Conservation (phyloP, 2,888 invertebrate species). For the Emmelina monodactyla region DNA sequence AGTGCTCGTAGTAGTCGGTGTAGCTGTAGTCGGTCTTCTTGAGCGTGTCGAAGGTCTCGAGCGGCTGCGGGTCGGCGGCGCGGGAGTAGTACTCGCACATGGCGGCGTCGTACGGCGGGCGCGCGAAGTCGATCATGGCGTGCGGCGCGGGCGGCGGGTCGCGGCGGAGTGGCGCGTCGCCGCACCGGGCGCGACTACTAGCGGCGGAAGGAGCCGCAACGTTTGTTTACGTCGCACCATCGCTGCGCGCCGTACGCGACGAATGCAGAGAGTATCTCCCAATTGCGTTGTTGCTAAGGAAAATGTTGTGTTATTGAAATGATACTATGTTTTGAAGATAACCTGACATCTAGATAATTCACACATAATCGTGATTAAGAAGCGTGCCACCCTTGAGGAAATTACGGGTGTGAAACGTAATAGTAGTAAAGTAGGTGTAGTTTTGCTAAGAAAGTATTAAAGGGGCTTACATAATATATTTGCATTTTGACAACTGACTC, state of each 20-base stretch:
- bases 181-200: slow-evolving; percentile 28
- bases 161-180: slow-evolving; percentile 26
- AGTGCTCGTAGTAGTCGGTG: slow-evolving; percentile 46
- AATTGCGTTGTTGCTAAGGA: too few relatives aligned
- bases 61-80: slow-evolving; percentile 46
- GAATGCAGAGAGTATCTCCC: too few relatives aligned
- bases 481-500: too few relatives aligned
- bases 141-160: slow-evolving; percentile 31
- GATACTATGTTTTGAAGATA: too few relatives aligned
- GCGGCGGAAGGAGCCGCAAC: slow-evolving; percentile 16
- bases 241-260: background rate
- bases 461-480: too few relatives aligned
- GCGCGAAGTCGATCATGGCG: slow-evolving; percentile 57
- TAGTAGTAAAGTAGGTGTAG: too few relatives aligned
- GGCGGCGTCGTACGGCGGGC: slow-evolving; percentile 47
- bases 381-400: too few relatives aligned
- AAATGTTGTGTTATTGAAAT: too few relatives aligned
- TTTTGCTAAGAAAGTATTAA: too few relatives aligned
- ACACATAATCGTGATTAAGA: too few relatives aligned
- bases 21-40: slow-evolving; percentile 46
- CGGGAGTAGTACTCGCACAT: slow-evolving; percentile 47
- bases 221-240: slow-evolving; percentile 4
- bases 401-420: too few relatives aligned
- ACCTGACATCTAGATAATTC: too few relatives aligned
- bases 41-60: slow-evolving; percentile 58